phyloP scores from a whole-genome alignment of 2,888 invertebrate species.

The Diloba caeruleocephala region DNA sequence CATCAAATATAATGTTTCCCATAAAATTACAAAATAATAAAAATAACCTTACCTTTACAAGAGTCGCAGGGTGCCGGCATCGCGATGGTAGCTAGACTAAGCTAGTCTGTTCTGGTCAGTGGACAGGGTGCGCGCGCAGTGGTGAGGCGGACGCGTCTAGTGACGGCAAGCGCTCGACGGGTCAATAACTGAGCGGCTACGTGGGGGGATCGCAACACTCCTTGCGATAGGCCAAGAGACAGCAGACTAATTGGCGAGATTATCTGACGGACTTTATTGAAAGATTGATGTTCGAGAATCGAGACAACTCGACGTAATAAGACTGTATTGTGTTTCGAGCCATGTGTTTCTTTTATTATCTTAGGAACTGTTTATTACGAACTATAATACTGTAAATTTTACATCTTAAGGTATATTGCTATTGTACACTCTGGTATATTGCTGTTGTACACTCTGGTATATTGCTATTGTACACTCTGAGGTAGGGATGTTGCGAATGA shows the following conservation, averaged over 20 bases:
- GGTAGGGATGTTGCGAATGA: too few species aligned
- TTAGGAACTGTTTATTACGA: constrained; percentile 1
- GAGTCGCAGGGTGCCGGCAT: constrained; percentile 85
- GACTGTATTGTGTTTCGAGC: background rate
- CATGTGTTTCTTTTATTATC: constrained; percentile 9
- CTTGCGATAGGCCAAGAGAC: constrained; percentile 49
- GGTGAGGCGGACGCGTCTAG: constrained; percentile 46
- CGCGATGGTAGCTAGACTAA: constrained; percentile 59
- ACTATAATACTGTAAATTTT: too few species aligned
- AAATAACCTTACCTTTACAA: constrained; percentile 76
- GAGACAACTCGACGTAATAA: too few species aligned
- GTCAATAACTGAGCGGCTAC: constrained; percentile 85
- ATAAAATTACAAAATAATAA: background rate
- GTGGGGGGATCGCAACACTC: constrained; percentile 72
- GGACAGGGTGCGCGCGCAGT: constrained; percentile 72
- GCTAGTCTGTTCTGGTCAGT: constrained; percentile 54
- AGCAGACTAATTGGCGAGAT: constrained; percentile 13
- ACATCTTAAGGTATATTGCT: too few species aligned
- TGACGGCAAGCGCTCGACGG: constrained; percentile 61
- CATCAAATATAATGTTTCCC: background rate
- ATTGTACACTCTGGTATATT: too few species aligned
- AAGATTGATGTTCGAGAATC: constrained; percentile 12
- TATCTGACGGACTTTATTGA: constrained; percentile 18
- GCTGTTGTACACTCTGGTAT: too few species aligned
- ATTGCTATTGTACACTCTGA: too few species aligned